Conservation (phyloP, 1,140 invertebrate species). For the Aphidius ervi region DNA sequence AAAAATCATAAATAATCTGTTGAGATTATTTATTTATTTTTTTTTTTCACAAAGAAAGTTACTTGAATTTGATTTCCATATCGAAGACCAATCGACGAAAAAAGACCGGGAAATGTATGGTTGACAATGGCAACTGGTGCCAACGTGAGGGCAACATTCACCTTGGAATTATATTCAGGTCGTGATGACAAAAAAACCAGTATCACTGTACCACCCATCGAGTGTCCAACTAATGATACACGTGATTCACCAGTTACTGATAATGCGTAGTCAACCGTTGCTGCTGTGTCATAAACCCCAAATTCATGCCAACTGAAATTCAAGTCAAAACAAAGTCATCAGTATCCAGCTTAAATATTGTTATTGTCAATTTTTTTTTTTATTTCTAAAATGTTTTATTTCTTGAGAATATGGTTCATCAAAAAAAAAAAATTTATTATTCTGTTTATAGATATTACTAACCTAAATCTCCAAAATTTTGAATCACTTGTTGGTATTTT, state of each 20-base stretch:
- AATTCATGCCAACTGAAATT: conserved; percentile 56
- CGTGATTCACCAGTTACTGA: conserved; percentile 48
- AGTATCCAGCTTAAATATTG: conserved; percentile 2
- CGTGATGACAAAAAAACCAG: conserved; percentile 49
- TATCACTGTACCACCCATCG: conserved; percentile 43
- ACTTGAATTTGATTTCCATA: conserved; percentile 43
- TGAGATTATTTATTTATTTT: no score
- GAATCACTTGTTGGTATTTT: conserved; percentile 47
- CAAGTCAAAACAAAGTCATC: not conserved
- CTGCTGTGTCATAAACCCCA: conserved; percentile 57
- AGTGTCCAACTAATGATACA: conserved; percentile 51
- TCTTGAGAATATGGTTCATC: not conserved
- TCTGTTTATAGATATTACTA: not conserved
- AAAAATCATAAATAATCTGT: no score
- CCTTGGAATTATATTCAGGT: conserved; percentile 52
- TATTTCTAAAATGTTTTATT: not conserved
- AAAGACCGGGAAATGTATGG: conserved; percentile 34
- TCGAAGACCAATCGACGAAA: conserved; percentile 31
- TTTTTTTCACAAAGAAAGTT: conserved; percentile 7
- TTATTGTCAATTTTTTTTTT: not conserved
- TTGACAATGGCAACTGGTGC: conserved; percentile 53
- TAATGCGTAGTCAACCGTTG: conserved; percentile 58
- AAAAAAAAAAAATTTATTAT: not conserved
- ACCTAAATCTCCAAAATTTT: conserved; percentile 57
- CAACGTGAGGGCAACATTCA: conserved; percentile 49